Base-by-base conservation (phyloP, 2,888 invertebrate genomes). In the Dilophus febrilis region DNA sequence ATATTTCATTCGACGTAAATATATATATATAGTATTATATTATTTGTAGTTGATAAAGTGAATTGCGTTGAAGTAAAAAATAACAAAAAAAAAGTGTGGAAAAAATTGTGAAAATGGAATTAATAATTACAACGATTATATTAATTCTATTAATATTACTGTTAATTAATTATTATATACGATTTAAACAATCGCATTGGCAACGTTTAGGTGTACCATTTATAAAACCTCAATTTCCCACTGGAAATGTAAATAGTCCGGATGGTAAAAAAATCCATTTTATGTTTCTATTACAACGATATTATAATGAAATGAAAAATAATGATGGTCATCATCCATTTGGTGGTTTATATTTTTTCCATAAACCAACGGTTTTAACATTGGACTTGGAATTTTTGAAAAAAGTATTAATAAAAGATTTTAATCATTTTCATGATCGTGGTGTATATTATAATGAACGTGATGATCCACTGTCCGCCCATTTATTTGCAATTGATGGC, bases 401-500 rank as follows among this genome's bases (percentile, higher is more conserved):
- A 29, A 28, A 45, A 7, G 47, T 62, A 10, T 41, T 64, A 29
- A 51, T 58, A 6, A 56, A 52, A 35, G 63, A 64, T 42, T 64
- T 64, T 42, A 38, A 46, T 1, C 50, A 58, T 35, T 65, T 64
- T 43, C 48, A 50, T 7, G 56, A 61, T 45, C 22, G 22, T 22
- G 56, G 57, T 2, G 44, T 58, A 16, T 55, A 45, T 13, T 39
- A 47, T 12, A 55, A 61, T 42, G 57, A 54, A 5, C 45, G 49
- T 10, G 51, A 52, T 16, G 61, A 62, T 47, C 62, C 64, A 0
- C 29, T 64, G 3, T 47, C 53, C 0, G 56, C 48, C 0, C 53
- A 61, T 45, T 45, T 65, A 7, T 48, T 60, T 6, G 46, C 48
- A 12, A 39, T 61, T 18, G 57, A 57, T 3, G 65, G 63, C 3